phyloP scores from a whole-genome alignment of 2,888 invertebrate species.

The Pyrrhosoma nymphula region DNA sequence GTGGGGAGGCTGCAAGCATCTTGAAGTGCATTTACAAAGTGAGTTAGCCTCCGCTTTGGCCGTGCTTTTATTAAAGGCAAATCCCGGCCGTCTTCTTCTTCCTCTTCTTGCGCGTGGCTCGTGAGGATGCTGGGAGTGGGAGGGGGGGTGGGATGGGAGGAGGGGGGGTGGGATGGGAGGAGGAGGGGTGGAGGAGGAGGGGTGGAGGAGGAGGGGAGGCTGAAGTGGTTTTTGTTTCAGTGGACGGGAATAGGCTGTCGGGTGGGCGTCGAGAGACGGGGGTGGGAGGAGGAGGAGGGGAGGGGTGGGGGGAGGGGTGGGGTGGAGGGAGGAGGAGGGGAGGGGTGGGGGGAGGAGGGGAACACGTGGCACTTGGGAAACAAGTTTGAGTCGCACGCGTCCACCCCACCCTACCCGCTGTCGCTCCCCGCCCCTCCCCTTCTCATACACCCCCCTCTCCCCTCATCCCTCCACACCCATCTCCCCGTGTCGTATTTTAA shows the following conservation, averaged over 20 bases:
- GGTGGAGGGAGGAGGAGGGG: too few relatives aligned
- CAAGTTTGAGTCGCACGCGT: slow-evolving; percentile 60
- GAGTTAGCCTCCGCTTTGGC: too few relatives aligned
- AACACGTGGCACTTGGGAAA: slow-evolving; percentile 57
- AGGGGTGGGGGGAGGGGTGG: not conserved
- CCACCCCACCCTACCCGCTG: not conserved
- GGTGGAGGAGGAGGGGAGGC: not conserved
- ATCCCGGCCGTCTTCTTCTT: too few relatives aligned
- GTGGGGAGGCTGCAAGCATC: too few relatives aligned
- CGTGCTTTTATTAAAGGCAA: too few relatives aligned
- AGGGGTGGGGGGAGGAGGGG: not conserved
- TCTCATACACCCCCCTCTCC: not conserved
- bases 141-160: not conserved
- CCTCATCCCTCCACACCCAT: not conserved
- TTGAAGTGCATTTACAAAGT: too few relatives aligned
- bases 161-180: not conserved
- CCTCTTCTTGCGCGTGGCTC: too few relatives aligned
- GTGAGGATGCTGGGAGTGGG: too few relatives aligned
- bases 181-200: not conserved
- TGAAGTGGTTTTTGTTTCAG: not conserved
- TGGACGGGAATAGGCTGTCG: not conserved
- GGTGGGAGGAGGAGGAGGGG: not conserved
- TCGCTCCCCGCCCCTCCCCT: not conserved
- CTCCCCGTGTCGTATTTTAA: not conserved
- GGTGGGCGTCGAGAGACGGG: not conserved